Percentiles rank a stretch among this genome's conserved stretches.
phyloP scores from a whole-genome alignment of 1,140 invertebrate species.

The Drosophila sechellia region DNA sequence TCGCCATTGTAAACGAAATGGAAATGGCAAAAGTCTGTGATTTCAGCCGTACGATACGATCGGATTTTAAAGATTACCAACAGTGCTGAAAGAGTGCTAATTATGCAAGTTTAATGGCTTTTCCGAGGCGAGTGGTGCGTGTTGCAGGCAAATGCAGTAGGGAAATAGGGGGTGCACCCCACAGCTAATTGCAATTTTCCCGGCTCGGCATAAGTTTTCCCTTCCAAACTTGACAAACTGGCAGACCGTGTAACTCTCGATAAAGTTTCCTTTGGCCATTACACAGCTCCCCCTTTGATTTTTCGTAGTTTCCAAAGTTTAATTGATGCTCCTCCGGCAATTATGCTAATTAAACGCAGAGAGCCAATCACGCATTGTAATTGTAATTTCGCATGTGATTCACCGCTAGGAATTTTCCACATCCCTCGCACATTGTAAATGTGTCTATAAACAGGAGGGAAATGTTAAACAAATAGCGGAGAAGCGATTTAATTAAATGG shows the following conservation, averaged over 20 bases:
- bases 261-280: conserved; percentile 27
- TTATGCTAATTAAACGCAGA: conserved; percentile 63
- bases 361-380: conserved; percentile 30
- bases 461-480: conserved; percentile 13
- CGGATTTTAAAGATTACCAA: conserved; percentile 9
- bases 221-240: conserved; percentile 42
- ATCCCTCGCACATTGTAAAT: conserved; percentile 30
- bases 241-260: conserved; percentile 41
- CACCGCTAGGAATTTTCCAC: conserved; percentile 23
- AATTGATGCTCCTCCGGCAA: conserved; percentile 51
- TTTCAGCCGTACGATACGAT: not conserved
- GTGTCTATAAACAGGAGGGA: conserved; percentile 31
- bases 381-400: conserved; percentile 13
- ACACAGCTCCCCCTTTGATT: conserved; percentile 7
- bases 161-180: conserved; percentile 8
- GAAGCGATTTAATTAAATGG: conserved; percentile 61
- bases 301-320: conserved; percentile 49
- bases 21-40: conserved; percentile 20
- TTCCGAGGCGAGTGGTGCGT: conserved; percentile 39
- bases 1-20: conserved; percentile 38
- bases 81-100: conserved; percentile 26
- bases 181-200: conserved; percentile 58
- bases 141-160: conserved; percentile 18
- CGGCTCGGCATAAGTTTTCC: conserved; percentile 52
- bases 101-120: conserved; percentile 57